Base-by-base conservation (phyloP, 2,888 invertebrate genomes). In the Achlya flavicornis region DNA sequence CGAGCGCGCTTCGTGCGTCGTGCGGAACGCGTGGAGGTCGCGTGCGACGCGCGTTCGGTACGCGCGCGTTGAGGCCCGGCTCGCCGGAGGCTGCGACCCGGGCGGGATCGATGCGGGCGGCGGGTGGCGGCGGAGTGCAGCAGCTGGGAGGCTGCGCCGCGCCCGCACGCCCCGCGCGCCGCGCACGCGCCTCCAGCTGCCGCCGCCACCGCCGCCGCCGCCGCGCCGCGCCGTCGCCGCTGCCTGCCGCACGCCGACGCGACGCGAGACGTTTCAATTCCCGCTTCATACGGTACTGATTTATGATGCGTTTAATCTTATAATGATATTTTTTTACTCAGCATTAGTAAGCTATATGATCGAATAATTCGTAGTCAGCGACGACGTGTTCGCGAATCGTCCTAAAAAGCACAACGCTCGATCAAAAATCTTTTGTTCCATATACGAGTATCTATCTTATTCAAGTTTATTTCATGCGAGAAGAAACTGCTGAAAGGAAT, bases 41-140 rank as follows among this genome's bases (percentile, higher is more conserved):
- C 83, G 85, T 82, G 86, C 80, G 79, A 80, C 79, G 82, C 83
- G 85, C 81, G 81, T 72, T 78, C 77, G 76, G 81, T 77, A 75
- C 82, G 87, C 88, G 87, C 85, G 87, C 86, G 86, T 80, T 81
- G 80, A 77, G 79, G 79, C 80, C 83, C 85, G 81, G 83, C 80
- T 80, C 81, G 80, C 79, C 80, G 81, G 87, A 85, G 84, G 84
- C 83, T 85, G 86, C 82, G 84, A 85, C 86, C 86, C 89, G 89
- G 88, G 87, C 87, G 90, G 90, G 90, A 91, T 91, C 92, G 91
- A 92, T 92, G 92, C 91, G 91, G 91, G 91, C 90, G 85, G 91
- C 92, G 91, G 90, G 92, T 91, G 92, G 89, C 89, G 88, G 91
- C 91, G 91, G 93, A 93, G 93, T 92, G 92, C 88, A 88, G 84